Percentiles rank a stretch among this genome's conserved stretches.
Evolutionary conservation across 2,113 vertebrate species (phyloP).

Genomic region (Psilopogon haemacephalus): DNA sequence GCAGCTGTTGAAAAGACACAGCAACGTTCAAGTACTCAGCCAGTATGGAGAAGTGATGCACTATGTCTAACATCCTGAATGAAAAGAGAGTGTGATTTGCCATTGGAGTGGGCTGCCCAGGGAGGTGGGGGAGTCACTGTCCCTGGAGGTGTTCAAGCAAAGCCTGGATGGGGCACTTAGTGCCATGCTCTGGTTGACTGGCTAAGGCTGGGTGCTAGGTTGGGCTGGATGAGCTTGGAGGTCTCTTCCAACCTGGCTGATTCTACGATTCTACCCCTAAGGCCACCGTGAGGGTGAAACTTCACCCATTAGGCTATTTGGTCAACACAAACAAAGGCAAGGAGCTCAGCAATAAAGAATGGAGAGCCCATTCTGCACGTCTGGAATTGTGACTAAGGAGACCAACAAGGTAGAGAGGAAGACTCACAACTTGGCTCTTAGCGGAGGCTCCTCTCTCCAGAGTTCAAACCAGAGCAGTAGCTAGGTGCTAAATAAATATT

Average conservation of each 20-base stretch:
- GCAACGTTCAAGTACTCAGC: not conserved
- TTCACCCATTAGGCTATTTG: not conserved
- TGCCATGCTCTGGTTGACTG: no score
- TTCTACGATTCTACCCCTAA: no score
- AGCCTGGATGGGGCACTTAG: no score
- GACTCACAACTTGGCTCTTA: not conserved
- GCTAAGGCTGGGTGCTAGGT: no score
- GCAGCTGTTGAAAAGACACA: not conserved
- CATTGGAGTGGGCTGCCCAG: no score
- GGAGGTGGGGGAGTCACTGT: no score
- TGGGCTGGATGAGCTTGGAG: no score
- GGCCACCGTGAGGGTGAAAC: not conserved
- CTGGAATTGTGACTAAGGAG: not conserved
- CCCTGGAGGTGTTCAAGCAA: no score
- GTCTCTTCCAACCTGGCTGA: no score
- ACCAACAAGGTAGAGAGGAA: not conserved
- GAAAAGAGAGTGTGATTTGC: no score
- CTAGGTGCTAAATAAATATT: slow-evolving; percentile 27
- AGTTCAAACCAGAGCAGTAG: not conserved
- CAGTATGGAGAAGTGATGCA: not conserved
- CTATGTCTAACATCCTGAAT: not conserved
- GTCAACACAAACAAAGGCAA: not conserved
- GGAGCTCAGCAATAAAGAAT: not conserved
- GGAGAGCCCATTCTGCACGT: not conserved
- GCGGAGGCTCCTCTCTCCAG: not conserved